phyloP scores from a whole-genome alignment of 2,113 vertebrate genomes.

The Tenebrosternarchus preto region DNA sequence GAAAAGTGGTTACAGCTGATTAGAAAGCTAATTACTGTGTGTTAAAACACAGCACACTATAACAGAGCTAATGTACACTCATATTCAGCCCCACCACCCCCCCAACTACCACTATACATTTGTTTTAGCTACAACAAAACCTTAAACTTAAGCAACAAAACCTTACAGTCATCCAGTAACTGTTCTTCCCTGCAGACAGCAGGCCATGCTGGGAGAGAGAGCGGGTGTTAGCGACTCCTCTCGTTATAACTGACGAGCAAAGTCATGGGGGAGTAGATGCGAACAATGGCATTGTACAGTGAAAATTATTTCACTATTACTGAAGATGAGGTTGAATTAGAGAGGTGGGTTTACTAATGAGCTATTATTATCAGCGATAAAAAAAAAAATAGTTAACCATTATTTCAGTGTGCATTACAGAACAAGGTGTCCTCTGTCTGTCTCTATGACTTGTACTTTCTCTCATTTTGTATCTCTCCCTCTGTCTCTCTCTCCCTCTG shows the following conservation, averaged over 20 bases:
- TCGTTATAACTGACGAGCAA: constrained; percentile 67
- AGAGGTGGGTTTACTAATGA: constrained; percentile 59
- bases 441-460: neutral
- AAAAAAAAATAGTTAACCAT: constrained; percentile 44
- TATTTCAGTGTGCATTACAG: neutral
- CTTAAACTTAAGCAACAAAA: constrained; percentile 64
- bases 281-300: constrained; percentile 48
- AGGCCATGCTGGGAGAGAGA: constrained; percentile 54
- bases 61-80: neutral
- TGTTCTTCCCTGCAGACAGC: constrained; percentile 58
- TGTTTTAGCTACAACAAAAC: constrained; percentile 58
- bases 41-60: neutral
- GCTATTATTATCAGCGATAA: constrained; percentile 53
- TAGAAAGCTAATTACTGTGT: constrained; percentile 5
- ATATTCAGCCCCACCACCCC: neutral
- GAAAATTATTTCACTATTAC: constrained; percentile 58
- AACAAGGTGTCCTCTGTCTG: neutral
- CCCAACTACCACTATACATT: constrained; percentile 8
- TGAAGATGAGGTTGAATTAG: constrained; percentile 56
- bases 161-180: constrained; percentile 57
- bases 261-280: constrained; percentile 60
- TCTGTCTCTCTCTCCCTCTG: neutral
- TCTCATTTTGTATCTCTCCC: neutral
- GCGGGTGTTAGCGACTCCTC: constrained; percentile 56
- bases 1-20: constrained; percentile 9